phyloP scores from a whole-genome alignment of 2,113 vertebrate species.

The Poeciliopsis occidentalis region DNA sequence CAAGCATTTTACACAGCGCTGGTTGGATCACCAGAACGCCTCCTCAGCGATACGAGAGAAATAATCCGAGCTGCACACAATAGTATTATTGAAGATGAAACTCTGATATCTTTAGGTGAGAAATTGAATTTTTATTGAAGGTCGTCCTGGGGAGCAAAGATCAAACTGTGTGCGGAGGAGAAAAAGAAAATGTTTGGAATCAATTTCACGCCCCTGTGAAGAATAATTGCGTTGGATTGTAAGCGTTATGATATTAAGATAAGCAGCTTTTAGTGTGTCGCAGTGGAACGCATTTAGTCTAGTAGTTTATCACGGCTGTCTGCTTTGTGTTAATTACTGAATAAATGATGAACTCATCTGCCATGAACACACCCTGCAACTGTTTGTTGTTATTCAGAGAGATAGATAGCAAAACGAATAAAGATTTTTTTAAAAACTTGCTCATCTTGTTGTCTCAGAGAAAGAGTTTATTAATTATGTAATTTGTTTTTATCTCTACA shows the following conservation, averaged over 20 bases:
- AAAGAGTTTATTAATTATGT: too few species aligned
- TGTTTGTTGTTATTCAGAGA: slow-evolving; percentile 1
- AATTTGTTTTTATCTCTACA: too few species aligned
- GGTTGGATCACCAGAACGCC: slow-evolving; percentile 1
- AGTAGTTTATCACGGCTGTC: slow-evolving; percentile 54
- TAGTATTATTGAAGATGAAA: slow-evolving; percentile 20
- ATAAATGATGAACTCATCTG: slow-evolving; percentile 52
- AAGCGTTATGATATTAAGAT: slow-evolving; percentile 72
- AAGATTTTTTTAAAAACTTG: too few species aligned
- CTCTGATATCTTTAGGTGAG: slow-evolving; percentile 37
- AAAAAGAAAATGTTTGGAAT: slow-evolving; percentile 74
- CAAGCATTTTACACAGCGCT: background rate
- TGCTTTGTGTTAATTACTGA: slow-evolving; percentile 65
- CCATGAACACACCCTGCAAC: slow-evolving; percentile 21
- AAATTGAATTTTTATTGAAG: slow-evolving; percentile 51
- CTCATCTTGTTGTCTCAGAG: too few species aligned
- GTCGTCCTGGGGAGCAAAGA: slow-evolving; percentile 64
- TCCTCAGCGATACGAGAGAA: background rate
- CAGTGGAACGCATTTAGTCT: slow-evolving; percentile 57
- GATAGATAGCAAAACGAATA: background rate
- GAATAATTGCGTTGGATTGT: slow-evolving; percentile 75
- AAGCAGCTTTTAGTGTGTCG: slow-evolving; percentile 65
- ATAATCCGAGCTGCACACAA: slow-evolving; percentile 5
- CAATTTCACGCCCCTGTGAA: slow-evolving; percentile 77
- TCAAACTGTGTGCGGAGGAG: slow-evolving; percentile 63